Base-by-base conservation (phyloP, 2,888 invertebrate species). In the Seira sanloemensis region DNA sequence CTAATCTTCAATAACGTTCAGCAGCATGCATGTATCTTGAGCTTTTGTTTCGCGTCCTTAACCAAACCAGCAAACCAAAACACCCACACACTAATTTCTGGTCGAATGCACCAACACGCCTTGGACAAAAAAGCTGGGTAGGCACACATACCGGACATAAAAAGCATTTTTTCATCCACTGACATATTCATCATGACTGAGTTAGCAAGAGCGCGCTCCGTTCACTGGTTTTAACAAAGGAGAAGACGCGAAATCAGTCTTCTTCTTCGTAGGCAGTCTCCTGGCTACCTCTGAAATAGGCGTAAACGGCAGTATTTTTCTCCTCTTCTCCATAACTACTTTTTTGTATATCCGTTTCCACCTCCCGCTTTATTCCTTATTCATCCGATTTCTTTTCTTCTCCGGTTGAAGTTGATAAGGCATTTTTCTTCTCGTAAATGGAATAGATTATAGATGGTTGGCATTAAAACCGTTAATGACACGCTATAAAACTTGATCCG, bases 391-490 rank as follows among this genome's bases (percentile, higher is more conserved):
- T 66, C 50, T 79, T 79, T 66, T 68, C 74, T 67, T 80, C 37
- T 26, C 9, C 73, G 73, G 46, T 69, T 50, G 21, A 19, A 72
- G 21, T 69, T 78, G 69, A 84, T 69, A 84, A 46, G 74, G 65
- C 78, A 68, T 72, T 78, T 84, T 72, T 71, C 50, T 67, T 76
- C 73, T 77, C 72, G n/a, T n/a, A 75, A 87, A 86, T 80, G 86
- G 86, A 86, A 86, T 86, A 86, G 86, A 86, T 84, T 86, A 58
- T 58, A 84, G 86, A 86, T 86, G 86, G 84, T 71, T 78, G 85
- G 77, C 84, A 86, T 86, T 87, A 88, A 86, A 86, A 86, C 84
- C 84, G 86, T 88, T 86, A 86, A 88, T 86, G 88, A 88, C 86
- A 86, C 86, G 82, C 86, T 86, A 86, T 87, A 86, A 87, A 85